Evolutionary conservation across 2,797 vertebrate genomes (phyloP), one percentile per base, ranked within the genome.

Genomic region (Prunella strophiata): DNA sequence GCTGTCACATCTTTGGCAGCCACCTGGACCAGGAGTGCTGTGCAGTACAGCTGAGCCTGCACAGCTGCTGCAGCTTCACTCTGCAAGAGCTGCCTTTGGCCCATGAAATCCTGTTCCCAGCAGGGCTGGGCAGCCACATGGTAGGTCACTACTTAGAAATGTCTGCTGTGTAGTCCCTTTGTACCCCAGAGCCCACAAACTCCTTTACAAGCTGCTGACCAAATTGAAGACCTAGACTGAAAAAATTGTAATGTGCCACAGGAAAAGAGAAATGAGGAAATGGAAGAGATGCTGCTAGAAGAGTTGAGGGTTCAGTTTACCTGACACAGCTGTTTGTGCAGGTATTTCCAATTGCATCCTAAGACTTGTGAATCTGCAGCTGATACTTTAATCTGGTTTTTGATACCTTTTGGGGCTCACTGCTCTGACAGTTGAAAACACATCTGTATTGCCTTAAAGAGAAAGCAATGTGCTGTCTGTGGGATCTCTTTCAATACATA

Each of bases 81-180:
- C 16, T 47, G 43, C 21, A 36, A 13, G 27, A 65, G 48, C 5
- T 57, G 18, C 43, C 38, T n/a, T 42, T 77, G 90, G 48, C 32
- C 72, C 16, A 2, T 45, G 51, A n/a, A 58, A 65, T 50, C 57
- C 48, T 26, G 29, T 21, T 91, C 57, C 50, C 40, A 67, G 0
- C 15, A 21, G 5, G 8, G 47, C 65, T 47, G 47, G 85, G 34
- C 23, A 76, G 1, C 36, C 29, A 36, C 13, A 8, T 0, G 0
- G 10, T 5, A 52, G 36, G 6, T 27, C 36, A 43, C 42, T 42
- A 1, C 16, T 22, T 21, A 36, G 71, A 52, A 68, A 43, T 34
- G 6, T 55, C 42, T 70, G 38, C 42, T 78, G 18, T 12, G 3
- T 4, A 40, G 47, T 40, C 10, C 21, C 30, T 62, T 62, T 55